Percentiles rank a stretch among this genome's conserved stretches.
Evolutionary conservation across 2,888 invertebrate species (phyloP).

Genomic region (Lasioglossum figueresi): DNA sequence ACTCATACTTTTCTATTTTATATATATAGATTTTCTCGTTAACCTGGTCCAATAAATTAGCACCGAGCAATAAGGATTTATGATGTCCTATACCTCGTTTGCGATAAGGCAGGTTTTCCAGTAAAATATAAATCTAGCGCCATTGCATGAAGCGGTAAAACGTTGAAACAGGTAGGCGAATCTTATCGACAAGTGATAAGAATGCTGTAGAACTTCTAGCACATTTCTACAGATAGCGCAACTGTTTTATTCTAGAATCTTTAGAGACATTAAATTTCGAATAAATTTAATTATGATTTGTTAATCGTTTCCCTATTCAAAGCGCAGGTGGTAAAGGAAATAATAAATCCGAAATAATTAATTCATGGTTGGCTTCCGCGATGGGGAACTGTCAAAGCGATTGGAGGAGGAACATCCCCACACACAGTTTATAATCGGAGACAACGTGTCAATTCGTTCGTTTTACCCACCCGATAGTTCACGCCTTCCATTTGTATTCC

Average conservation of each 20-base stretch:
- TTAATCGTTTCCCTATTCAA: too few species aligned
- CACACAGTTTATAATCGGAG: constrained; percentile 42
- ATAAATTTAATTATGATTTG: too few species aligned
- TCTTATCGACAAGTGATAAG: background rate
- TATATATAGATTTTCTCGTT: background rate
- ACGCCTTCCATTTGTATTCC: constrained; percentile 61
- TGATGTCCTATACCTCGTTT: too few species aligned
- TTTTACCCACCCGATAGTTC: constrained; percentile 50
- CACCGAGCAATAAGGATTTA: background rate
- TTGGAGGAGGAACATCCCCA: background rate
- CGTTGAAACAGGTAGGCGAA: background rate
- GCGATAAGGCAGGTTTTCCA: background rate
- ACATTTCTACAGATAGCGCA: too few species aligned
- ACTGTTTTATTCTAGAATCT: too few species aligned
- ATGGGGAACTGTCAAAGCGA: background rate
- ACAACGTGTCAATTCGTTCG: constrained; percentile 38
- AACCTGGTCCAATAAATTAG: background rate
- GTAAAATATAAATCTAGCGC: background rate
- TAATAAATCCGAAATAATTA: background rate
- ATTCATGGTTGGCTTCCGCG: background rate
- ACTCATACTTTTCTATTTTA: too few species aligned
- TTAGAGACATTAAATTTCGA: too few species aligned
- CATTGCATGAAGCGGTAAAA: background rate
- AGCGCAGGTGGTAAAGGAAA: too few species aligned
- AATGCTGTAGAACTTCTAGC: background rate